Base-by-base conservation (phyloP, 2,888 invertebrate genomes). In the Anaspis maculata region DNA sequence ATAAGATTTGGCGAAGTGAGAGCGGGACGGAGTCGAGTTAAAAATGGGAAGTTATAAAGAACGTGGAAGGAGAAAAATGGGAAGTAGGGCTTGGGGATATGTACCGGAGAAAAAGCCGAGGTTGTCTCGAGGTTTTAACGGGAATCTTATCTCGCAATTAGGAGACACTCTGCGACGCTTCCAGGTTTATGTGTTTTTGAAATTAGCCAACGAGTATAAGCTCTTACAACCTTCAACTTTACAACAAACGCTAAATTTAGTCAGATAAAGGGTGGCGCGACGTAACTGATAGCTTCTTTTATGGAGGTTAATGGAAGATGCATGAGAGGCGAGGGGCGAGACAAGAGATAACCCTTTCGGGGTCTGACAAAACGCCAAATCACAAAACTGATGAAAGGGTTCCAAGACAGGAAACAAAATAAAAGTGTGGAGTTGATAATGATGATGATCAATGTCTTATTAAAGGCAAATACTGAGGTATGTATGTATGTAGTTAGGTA, bases 141-240 rank as follows among this genome's bases (percentile, higher is more conserved):
- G 40, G 49, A 48, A 51, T 52, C 54, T 57, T 58, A 58, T 56
- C 55, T 52, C 43, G 55, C 54, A 57, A 58, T 58, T 57, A 58
- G 52, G 47, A 45, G 46, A 49, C 49, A 51, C 49, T 50, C 47
- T 39, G 41, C 40, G 42, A 36, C 27, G 49, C 48, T 49, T 42
- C 43, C 39, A 33, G 39, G 41, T 50, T 56, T 56, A 56, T 52
- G 55, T 50, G 51, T 54, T 54, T 53, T 46, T 52, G 48, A 54
- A 58, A 58, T 57, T 52, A 50, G 52, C 52, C 48, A 44, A 44
- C 42, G 41, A 45, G 48, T 42, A n/a, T n/a, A 48, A 44, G 47
- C 44, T 45, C 43, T 46, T 50, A 42, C 44, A n/a, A 40, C 35
- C 37, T 44, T 38, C 25, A 39, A 38, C 36, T 44, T 45, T 48